Base-by-base conservation (phyloP, 2,113 vertebrate species). In the Phyllostomus discolor region DNA sequence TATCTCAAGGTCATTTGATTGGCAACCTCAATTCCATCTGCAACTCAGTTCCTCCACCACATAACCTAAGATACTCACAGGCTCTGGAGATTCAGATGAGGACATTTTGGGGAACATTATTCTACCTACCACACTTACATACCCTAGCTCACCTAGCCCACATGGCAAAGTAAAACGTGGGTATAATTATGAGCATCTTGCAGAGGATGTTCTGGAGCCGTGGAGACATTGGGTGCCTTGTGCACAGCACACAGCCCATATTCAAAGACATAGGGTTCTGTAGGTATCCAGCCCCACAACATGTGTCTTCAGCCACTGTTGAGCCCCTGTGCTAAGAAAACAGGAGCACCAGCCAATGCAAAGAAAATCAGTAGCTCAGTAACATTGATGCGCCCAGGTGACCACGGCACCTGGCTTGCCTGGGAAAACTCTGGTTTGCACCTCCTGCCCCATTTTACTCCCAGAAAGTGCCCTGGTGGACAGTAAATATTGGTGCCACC, bases 311-410 rank as follows among this genome's bases (percentile, higher is more conserved):
- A 64, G n/a, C 54, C 9, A 2, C 54, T 1, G 19, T 24, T 38
- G 17, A 62, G 38, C 5, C 16, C 62, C 35, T 35, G 2, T 7
- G 26, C 62, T 38, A 22, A 28, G 46, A 64, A 52, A 73, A 54
- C 6, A 24, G 15, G 48, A 80, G 38, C 35, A 14, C 43, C 11
- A 2, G 14, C 28, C 33, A 33, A 7, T 48, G 54, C 2, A 7
- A 4, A 59, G 28, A 76, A 10, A 26, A 57, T 15, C 54, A 48
- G 20, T 16, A 31, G 4, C 19, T 10, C 46, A 59, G 57, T 35
- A 15, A 70, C 22, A 31, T 12, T 0, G 5, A 1, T 35, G 26
- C 1, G 22, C 62, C 8, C 20, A 0, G 28, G 35, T 31, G 43
- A 62, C 35, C 69, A 48, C 12, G 20, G 69, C 38, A 8, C 52